Percentiles rank a stretch among this genome's conserved stretches.
phyloP scores from a whole-genome alignment of 2,888 invertebrate genomes.

The Xylota segnis region DNA sequence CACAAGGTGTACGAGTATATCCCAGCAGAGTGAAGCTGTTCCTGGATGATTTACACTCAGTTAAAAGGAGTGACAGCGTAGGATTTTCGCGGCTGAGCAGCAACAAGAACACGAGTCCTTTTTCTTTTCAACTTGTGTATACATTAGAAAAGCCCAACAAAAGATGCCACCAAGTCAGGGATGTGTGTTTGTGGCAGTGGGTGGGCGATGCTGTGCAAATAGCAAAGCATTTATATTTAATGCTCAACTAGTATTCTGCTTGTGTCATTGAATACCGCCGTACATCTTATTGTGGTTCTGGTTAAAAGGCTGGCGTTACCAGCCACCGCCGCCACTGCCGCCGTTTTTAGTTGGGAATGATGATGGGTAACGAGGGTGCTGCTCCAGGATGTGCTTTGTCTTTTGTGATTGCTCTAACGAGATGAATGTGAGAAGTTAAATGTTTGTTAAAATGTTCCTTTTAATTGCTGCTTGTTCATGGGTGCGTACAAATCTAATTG shows the following conservation, averaged over 20 bases:
- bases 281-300: slow-evolving; percentile 59
- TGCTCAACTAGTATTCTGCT: slow-evolving; percentile 72
- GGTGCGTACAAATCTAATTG: slow-evolving; percentile 32
- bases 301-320: slow-evolving; percentile 27
- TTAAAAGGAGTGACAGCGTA: slow-evolving; percentile 45
- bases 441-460: slow-evolving; percentile 69
- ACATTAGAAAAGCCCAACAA: slow-evolving; percentile 13
- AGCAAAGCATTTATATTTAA: slow-evolving; percentile 66
- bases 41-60: slow-evolving; percentile 63
- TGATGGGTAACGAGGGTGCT: slow-evolving; percentile 23
- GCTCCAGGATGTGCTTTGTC: slow-evolving; percentile 54
- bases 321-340: too few relatives aligned
- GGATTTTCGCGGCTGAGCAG: slow-evolving; percentile 46
- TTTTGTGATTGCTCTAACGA: slow-evolving; percentile 51
- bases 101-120: slow-evolving; percentile 33
- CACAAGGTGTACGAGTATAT: not conserved
- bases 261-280: slow-evolving; percentile 55
- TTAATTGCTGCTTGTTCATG: slow-evolving; percentile 51
- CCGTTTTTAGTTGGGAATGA: not conserved
- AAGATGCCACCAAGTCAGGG: slow-evolving; percentile 4
- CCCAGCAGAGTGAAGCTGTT: slow-evolving; percentile 41
- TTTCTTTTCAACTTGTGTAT: slow-evolving; percentile 18
- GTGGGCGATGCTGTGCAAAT: slow-evolving; percentile 21
- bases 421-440: slow-evolving; percentile 70
- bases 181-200: not conserved